Percentiles rank a stretch among this genome's conserved stretches.
Conservation (phyloP, 1,140 invertebrate genomes). For the Asbolus verrucosus region DNA sequence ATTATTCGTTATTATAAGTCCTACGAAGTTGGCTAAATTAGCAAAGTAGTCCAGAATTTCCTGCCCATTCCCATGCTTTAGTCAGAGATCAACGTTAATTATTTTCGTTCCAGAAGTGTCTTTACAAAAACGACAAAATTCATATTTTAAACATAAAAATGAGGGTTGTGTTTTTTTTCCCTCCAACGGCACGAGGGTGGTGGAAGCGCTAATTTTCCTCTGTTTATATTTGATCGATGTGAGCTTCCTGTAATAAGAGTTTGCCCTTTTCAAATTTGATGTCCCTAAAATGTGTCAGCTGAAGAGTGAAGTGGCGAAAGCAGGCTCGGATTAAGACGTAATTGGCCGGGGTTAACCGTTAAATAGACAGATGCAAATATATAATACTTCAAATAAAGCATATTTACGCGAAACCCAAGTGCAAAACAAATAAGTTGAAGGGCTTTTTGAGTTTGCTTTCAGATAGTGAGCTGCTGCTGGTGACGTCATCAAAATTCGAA, state of each 20-base stretch:
- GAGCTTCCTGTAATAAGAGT: neutral
- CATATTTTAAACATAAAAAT: conserved; percentile 15
- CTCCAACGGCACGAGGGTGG: too few species aligned
- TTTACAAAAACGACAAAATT: neutral
- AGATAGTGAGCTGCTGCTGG: too few species aligned
- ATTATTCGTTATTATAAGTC: conserved; percentile 36
- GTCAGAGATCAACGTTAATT: conserved; percentile 10
- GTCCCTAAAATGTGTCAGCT: conserved; percentile 17
- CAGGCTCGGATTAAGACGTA: conserved; percentile 24
- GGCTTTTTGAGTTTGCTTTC: too few species aligned
- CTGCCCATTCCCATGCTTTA: conserved; percentile 29
- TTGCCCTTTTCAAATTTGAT: conserved; percentile 24
- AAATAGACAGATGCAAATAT: conserved; percentile 9
- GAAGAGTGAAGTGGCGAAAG: neutral
- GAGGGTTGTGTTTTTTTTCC: neutral
- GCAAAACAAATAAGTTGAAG: conserved; percentile 21
- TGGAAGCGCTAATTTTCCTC: neutral
- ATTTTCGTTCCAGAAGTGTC: conserved; percentile 12
- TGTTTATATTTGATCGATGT: conserved; percentile 17
- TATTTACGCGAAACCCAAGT: neutral
- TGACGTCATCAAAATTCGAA: too few species aligned
- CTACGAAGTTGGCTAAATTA: conserved; percentile 27
- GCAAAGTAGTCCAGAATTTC: conserved; percentile 35
- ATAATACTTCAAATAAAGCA: neutral
- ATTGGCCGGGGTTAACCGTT: conserved; percentile 6